Conservation (phyloP, 2,888 invertebrate genomes). For the Troides aeacus region DNA sequence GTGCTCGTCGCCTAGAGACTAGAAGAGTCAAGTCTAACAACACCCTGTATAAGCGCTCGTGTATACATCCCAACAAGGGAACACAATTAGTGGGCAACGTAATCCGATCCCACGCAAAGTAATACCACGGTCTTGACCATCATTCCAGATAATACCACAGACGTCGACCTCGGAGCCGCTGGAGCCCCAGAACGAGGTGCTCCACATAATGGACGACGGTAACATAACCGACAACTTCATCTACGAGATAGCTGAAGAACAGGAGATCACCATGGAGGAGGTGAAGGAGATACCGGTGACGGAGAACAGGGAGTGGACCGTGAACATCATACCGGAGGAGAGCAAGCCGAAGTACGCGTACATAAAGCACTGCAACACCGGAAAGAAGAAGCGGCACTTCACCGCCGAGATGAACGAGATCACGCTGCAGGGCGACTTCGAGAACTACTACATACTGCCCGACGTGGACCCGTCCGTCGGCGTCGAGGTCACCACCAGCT, state of each 20-base stretch:
- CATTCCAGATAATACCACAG: conserved; percentile 62
- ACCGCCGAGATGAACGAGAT: conserved; percentile 70
- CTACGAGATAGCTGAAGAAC: conserved; percentile 74
- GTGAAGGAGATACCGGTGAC: conserved; percentile 61
- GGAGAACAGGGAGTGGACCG: conserved; percentile 64
- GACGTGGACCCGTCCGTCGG: conserved; percentile 71
- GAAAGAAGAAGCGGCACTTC: conserved; percentile 70
- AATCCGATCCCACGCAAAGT: too few relatives aligned
- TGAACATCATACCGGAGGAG: conserved; percentile 65
- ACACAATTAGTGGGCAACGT: too few relatives aligned
- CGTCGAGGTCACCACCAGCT: conserved; percentile 68
- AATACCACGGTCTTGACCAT: too few relatives aligned
- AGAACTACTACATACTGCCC: conserved; percentile 72
- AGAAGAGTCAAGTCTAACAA: too few relatives aligned
- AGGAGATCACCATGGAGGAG: conserved; percentile 72
- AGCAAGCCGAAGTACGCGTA: conserved; percentile 67
- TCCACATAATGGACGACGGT: conserved; percentile 61
- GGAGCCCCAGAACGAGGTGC: conserved; percentile 45
- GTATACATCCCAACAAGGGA: too few relatives aligned
- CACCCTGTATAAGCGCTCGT: too few relatives aligned
- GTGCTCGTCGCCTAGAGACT: too few relatives aligned
- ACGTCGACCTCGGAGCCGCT: conserved; percentile 40
- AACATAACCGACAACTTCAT: conserved; percentile 67
- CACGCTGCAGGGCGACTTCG: conserved; percentile 65
- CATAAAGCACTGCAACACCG: conserved; percentile 66